Base-by-base conservation (phyloP, 2,888 invertebrate genomes). In the Achlya flavicornis region DNA sequence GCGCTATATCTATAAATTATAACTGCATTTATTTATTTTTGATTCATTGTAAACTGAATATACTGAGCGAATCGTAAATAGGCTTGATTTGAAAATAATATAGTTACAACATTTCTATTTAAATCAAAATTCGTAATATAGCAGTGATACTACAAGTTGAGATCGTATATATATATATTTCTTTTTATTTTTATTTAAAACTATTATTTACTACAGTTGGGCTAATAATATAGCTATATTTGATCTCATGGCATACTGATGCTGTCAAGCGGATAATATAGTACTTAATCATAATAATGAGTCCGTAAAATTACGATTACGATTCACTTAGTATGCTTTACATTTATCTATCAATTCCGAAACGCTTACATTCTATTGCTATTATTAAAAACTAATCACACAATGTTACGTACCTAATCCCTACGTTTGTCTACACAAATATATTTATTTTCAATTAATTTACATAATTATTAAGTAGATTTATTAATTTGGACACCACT, bases 1-100 rank as follows among this genome's bases (percentile, higher is more conserved):
- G 70, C 66, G 67, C 67, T 64, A 32, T 73, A 64, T 70, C 58
- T 61, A 63, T 38, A 64, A 46, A 58, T 73, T 73, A 73, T 73
- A 73, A 67, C 71, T 32, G 38, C 58, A 32, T 57, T 62, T 69
- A 38, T 33, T 70, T 61, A 43, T 41, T 38, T 63, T 46, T 70
- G 64, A 71, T 66, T 70, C 59, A n/a, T 48, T 48, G 48, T 4
- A 14, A 14, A 19, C 53, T 3, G 10, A 10, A 16, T 19, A 53
- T 19, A 53, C 53, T 53, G 53, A 53, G 53, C 53, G 53, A 53
- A 53, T 53, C 53, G 53, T 19, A n/a, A 53, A 53, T 19, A 10
- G 1, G 5, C 0, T 14, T 6, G 35, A 35, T 6, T 35, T 35
- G 0, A 35, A 35, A 35, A 35, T 0, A 6, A 35, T 35, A 35